Base-by-base conservation (phyloP, 1,140 invertebrate species). In the Cardiocondyla obscurior region DNA sequence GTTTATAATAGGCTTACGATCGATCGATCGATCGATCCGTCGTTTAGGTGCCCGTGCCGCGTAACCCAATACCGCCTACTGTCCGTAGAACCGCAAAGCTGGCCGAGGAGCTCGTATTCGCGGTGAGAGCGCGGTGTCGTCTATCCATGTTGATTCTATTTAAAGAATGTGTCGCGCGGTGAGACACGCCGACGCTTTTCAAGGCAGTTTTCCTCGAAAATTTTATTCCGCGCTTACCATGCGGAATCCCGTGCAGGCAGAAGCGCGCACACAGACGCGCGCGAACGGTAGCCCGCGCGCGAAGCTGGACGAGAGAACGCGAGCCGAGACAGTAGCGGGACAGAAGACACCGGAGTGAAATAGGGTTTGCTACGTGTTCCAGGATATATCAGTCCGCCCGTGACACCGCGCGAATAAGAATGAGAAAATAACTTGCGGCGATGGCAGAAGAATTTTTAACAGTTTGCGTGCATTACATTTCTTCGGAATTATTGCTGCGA, bases 121-220 rank as follows among this genome's bases (percentile, higher is more conserved):
- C 16, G 30, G 58, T 22, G 60, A 65, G 36, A 49, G 46, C 30
- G 53, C 7, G 10, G 46, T 69, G 49, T 79, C 62, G 33, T 79
- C 74, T 79, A 69, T 79, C 46, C 46, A 65, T 39, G 74, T 53
- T 79, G 74, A 79, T 79, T 79, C 74, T 79, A 79, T 79, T 79
- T 79, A 53, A 79, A 79, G 74, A 42, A 79, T 62, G 46, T 69
- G 74, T 79, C 62, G 33, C 46, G 53, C 22, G 22, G 33, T n/a
- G 62, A 69, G 33, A 67, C 62, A 79, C 33, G 16, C 44, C 74
- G 46, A 44, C 60, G 33, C 74, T 79, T 79, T 79, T 69, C 74
- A 22, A 39, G 60, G 22, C 46, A 49, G 22, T 79, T 55, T 55
- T 42, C 62, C 62, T 14, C 46, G 33, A 79, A 44, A 53, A 79